phyloP scores from a whole-genome alignment of 2,113 vertebrate species.

The Callaeas wilsoni region DNA sequence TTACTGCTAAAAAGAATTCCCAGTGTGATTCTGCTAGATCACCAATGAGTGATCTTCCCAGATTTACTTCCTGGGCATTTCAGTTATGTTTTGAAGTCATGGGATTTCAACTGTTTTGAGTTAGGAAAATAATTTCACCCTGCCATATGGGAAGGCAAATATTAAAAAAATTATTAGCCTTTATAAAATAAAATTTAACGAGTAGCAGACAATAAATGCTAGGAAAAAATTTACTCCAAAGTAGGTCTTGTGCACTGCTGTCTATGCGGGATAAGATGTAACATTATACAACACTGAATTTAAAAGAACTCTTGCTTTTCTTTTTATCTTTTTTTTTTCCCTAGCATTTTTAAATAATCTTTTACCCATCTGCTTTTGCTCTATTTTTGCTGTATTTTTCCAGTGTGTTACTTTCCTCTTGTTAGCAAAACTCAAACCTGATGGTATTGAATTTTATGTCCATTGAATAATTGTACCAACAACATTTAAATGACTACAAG shows the following conservation, averaged over 20 bases:
- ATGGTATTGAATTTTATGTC: background rate
- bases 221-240: background rate
- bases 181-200: background rate
- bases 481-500: background rate
- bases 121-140: background rate
- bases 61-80: background rate
- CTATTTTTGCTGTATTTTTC: slow-evolving; percentile 18
- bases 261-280: background rate
- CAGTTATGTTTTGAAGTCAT: background rate
- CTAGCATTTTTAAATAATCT: background rate
- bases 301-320: background rate
- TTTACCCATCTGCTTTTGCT: background rate
- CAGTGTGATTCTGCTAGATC: background rate
- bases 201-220: background rate
- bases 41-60: background rate
- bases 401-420: background rate
- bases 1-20: background rate
- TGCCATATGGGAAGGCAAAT: background rate
- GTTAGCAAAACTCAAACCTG: background rate
- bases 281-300: background rate
- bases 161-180: background rate
- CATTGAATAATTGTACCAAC: background rate
- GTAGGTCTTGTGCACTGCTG: background rate
- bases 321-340: background rate
- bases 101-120: background rate